These are phyloP conservation scores for Drosophila barbarae DNA, from an alignment of 2,888 invertebrate genomes.

Conservation along the genomic window DNA sequence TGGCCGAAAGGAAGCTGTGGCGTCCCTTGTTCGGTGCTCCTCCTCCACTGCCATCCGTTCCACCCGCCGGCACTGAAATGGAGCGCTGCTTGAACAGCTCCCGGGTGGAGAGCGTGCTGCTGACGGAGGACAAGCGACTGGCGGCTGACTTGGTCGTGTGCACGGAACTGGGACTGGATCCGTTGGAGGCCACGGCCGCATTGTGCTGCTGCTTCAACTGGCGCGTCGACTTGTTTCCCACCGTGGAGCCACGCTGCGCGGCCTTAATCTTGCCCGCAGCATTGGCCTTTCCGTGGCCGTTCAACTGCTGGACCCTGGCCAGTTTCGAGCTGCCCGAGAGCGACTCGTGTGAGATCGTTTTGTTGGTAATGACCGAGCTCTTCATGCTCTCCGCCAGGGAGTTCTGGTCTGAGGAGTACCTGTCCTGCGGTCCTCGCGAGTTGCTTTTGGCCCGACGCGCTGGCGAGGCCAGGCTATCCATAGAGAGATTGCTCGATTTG, in stretches of 20 bases:
- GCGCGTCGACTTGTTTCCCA: conserved; percentile 58
- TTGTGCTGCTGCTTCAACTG: conserved; percentile 74
- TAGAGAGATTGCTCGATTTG: conserved; percentile 78
- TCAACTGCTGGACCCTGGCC: conserved; percentile 75
- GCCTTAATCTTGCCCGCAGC: conserved; percentile 21
- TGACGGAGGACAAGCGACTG: conserved; percentile 78
- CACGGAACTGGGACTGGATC: conserved; percentile 79
- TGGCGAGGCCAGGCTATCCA: conserved; percentile 78
- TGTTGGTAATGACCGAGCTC: conserved; percentile 79
- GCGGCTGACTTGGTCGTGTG: conserved; percentile 78
- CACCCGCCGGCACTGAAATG: conserved; percentile 77
- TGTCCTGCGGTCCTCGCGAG: conserved; percentile 51
- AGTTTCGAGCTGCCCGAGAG: conserved; percentile 65
- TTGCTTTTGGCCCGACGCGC: conserved; percentile 65
- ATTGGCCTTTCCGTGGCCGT: conserved; percentile 46
- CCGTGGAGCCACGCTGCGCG: conserved; percentile 49
- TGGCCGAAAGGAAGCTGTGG: conserved; percentile 79
- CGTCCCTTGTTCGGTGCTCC: conserved; percentile 55
- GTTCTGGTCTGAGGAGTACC: conserved; percentile 75
- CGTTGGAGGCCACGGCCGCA: conserved; percentile 75
- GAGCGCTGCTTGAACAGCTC: conserved; percentile 78
- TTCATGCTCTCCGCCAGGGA: conserved; percentile 79
- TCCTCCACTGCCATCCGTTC: conserved; percentile 20
- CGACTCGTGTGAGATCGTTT: conserved; percentile 79
- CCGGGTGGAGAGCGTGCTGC: conserved; percentile 77